Conservation (phyloP, 2,888 invertebrate species). For the Entomobrya proxima region DNA sequence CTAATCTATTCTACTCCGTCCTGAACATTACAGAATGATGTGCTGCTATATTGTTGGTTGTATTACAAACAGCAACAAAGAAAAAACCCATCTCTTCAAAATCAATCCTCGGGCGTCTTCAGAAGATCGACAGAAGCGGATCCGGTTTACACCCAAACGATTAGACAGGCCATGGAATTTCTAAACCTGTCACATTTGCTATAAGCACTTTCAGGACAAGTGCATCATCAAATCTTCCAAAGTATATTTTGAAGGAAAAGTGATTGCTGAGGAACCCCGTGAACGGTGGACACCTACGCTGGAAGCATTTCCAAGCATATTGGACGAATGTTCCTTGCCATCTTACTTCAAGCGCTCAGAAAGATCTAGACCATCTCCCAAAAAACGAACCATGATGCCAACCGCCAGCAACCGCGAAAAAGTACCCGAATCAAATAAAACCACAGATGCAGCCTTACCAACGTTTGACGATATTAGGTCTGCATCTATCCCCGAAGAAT, state of each 20-base stretch:
- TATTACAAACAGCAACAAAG: background rate
- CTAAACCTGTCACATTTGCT: background rate
- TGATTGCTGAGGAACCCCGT: background rate
- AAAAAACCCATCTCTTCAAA: background rate
- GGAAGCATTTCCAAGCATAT: conserved; percentile 47
- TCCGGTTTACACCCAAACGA: conserved; percentile 33
- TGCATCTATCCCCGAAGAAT: too few relatives aligned
- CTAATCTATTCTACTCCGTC: too few relatives aligned
- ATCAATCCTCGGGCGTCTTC: background rate
- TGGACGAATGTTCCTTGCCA: conserved; percentile 30
- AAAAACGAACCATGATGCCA: too few relatives aligned
- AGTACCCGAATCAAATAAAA: too few relatives aligned
- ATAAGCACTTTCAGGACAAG: conserved; percentile 43
- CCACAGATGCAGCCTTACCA: too few relatives aligned
- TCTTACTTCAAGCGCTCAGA: conserved; percentile 23
- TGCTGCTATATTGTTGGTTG: background rate
- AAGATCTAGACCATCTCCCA: background rate
- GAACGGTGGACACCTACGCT: conserved; percentile 28
- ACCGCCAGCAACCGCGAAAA: too few relatives aligned
- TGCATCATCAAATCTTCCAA: conserved; percentile 27
- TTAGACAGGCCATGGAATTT: background rate
- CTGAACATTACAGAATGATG: conserved; percentile 6
- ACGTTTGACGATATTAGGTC: too few relatives aligned
- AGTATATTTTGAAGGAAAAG: background rate
- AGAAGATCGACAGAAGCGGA: background rate